phyloP scores from a whole-genome alignment of 2,888 invertebrate species.

The Sipha maydis region DNA sequence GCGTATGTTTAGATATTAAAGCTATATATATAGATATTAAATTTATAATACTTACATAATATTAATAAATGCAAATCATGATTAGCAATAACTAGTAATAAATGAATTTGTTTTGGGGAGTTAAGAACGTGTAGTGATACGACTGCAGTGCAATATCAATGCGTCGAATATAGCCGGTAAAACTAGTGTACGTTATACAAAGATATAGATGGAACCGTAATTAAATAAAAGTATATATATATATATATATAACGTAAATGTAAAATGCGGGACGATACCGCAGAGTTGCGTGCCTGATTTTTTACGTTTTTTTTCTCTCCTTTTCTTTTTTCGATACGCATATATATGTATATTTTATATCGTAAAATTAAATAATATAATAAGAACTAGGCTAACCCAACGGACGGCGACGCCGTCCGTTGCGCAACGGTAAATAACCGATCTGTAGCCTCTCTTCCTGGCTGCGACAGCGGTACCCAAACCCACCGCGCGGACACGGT shows the following conservation, averaged over 20 bases:
- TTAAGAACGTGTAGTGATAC: background rate
- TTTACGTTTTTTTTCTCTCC: background rate
- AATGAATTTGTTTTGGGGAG: background rate
- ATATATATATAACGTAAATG: background rate
- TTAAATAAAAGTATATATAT: background rate
- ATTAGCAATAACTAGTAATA: background rate
- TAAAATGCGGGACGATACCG: background rate
- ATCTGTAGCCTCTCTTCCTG: slow-evolving; percentile 32
- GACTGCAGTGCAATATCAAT: background rate
- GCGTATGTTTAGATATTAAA: no score
- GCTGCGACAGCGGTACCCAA: background rate
- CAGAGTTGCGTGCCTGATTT: background rate
- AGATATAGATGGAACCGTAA: background rate
- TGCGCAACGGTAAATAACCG: slow-evolving; percentile 15
- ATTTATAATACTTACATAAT: no score
- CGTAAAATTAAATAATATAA: background rate
- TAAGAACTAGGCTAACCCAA: slow-evolving; percentile 34
- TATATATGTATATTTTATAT: no score
- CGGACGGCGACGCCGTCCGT: slow-evolving; percentile 31
- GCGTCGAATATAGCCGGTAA: background rate
- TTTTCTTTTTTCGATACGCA: background rate
- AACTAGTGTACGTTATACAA: background rate
- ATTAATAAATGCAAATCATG: background rate
- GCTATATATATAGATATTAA: no score
- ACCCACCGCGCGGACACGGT: background rate